Evolutionary conservation across 2,797 vertebrate species (phyloP).

Genomic region (Smutsia temminckii): DNA sequence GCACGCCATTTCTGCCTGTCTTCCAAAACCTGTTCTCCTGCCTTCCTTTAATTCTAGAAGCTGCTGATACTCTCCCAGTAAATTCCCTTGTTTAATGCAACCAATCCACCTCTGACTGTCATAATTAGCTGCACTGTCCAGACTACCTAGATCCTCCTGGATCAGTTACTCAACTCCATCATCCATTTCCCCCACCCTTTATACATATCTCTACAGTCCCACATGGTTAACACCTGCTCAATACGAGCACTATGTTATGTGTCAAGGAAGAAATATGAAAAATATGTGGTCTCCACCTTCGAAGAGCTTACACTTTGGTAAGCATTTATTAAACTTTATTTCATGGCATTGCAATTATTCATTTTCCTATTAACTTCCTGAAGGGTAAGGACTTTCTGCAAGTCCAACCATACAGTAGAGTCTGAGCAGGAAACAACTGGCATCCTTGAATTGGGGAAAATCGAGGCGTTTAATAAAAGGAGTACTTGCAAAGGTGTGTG

Average conservation of each 20-base stretch:
- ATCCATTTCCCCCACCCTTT: not conserved
- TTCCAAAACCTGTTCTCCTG: not conserved
- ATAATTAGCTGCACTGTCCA: not conserved
- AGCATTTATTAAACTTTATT: not conserved
- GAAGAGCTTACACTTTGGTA: not conserved
- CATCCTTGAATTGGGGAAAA: not conserved
- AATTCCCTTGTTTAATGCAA: not conserved
- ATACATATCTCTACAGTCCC: not conserved
- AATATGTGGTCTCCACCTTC: not conserved
- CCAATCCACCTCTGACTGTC: not conserved
- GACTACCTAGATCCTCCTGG: not conserved
- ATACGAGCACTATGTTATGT: not conserved
- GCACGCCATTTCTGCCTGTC: not conserved
- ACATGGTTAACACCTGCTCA: not conserved
- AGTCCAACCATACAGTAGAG: not conserved
- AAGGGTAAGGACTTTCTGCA: not conserved
- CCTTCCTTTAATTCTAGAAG: not conserved
- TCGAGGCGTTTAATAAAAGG: not conserved
- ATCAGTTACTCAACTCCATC: not conserved
- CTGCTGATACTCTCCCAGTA: not conserved
- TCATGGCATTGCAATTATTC: not conserved
- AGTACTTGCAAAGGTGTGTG: not conserved
- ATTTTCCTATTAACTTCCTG: not conserved
- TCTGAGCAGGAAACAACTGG: not conserved
- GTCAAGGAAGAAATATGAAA: constrained; percentile 4